Evolutionary conservation across 92 coral and sea anemone genomes (phyloP).

Genomic region (Zoanthus solanderi): DNA sequence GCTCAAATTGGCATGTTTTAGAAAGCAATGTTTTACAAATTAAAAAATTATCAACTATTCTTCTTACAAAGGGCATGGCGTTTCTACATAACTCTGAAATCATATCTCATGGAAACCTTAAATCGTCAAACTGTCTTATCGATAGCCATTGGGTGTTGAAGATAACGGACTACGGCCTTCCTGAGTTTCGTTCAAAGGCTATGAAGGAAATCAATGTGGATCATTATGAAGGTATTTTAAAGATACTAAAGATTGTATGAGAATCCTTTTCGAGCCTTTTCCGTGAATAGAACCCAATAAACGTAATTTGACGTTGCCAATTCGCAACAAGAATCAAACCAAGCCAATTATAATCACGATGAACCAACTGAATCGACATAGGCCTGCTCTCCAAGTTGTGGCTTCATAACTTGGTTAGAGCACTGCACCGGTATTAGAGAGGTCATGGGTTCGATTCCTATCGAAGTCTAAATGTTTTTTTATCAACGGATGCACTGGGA

Average conservation of each 20-base stretch:
- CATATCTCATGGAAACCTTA: constrained; percentile 82
- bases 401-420: no score
- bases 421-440: no score
- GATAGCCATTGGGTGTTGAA: constrained; percentile 85
- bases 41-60: background rate
- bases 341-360: no score
- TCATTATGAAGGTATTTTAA: background rate
- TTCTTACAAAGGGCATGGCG: constrained; percentile 72
- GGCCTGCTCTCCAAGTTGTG: no score
- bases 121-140: constrained; percentile 80
- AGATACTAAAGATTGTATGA: background rate
- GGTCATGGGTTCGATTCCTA: no score
- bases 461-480: no score
- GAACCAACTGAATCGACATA: no score
- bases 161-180: constrained; percentile 82
- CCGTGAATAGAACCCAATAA: background rate
- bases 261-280: background rate
- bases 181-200: constrained; percentile 71
- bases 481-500: no score
- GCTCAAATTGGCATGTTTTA: background rate
- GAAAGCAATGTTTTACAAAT: background rate
- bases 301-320: background rate
- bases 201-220: constrained; percentile 37
- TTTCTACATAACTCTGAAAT: constrained; percentile 75
- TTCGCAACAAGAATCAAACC: no score